Evolutionary conservation across 1,140 invertebrate species (phyloP).

Genomic region (Centruroides sculpturatus): DNA sequence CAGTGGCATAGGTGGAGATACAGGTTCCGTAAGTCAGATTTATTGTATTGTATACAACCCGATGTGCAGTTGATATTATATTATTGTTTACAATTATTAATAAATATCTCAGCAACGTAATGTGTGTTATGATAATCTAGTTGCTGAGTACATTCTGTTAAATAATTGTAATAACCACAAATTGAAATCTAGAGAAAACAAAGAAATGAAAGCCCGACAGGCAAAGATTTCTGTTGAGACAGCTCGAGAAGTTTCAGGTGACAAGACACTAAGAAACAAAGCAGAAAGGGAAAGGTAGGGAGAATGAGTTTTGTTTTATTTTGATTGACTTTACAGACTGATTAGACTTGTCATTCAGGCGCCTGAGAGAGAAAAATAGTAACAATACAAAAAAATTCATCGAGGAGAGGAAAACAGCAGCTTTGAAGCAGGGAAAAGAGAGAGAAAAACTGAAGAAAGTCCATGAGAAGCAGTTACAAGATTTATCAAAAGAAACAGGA

Average conservation of each 20-base stretch:
- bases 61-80: too few species aligned
- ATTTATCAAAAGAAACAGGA: constrained; percentile 18
- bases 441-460: constrained; percentile 82
- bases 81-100: too few species aligned
- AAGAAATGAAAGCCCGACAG: constrained; percentile 89
- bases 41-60: too few species aligned
- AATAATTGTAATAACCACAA: too few species aligned
- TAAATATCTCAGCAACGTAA: too few species aligned
- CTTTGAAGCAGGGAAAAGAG: constrained; percentile 81
- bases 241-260: constrained; percentile 81
- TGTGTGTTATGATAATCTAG: too few species aligned
- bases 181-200: constrained; percentile 56
- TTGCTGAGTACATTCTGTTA: too few species aligned
- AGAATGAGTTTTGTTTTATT: too few species aligned
- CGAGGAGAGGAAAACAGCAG: constrained; percentile 75
- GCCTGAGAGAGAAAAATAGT: constrained; percentile 82
- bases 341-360: constrained; percentile 20
- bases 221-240: constrained; percentile 95
- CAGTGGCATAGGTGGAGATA: too few species aligned
- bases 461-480: constrained; percentile 70
- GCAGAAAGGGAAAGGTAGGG: constrained; percentile 77
- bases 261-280: constrained; percentile 93
- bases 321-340: too few species aligned
- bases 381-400: constrained; percentile 99
- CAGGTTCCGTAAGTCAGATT: too few species aligned